Evolutionary conservation across 2,797 vertebrate species (phyloP), one percentile per base, ranked within the genome.

Genomic region (Euthynnus affinis): DNA sequence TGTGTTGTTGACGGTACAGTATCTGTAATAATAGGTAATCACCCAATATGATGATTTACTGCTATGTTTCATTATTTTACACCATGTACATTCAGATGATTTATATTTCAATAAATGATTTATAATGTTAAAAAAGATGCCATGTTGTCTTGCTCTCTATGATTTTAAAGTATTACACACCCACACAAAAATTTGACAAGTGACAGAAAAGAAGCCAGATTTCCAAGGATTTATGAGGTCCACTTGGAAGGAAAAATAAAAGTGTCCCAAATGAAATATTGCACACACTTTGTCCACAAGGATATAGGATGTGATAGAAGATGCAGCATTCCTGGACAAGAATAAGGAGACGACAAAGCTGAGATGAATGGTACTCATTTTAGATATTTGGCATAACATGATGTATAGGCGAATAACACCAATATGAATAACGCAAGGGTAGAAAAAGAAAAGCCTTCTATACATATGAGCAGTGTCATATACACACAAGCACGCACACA

Each of bases 61-160:
- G 87, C 85, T 80, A 79, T 88, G 88, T 92, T 87, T 89, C 89
- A 88, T 83, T 95, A 93, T 88, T 92, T 94, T 95, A 92, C 92
- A 88, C 89, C 86, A 88, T 98, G 97, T 97, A 97, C 96, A 98
- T 98, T 95, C 95, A 98, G 96, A 98, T 96, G 96, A 97, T 96
- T 94, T 98, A 97, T 98, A 98, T 98, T 98, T 97, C 97, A 99
- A 98, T 98, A 98, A 98, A 96, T 96, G 96, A 94, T 96, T 96
- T 96, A 96, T 96, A 96, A 93, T 85, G 89, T 93, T 63, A 78
- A 84, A n/a, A 48, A 78, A 22, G 27, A 22, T 4, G 0, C 2
- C 1, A 3, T 27, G 40, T 22, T 7, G 34, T 22, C 7, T 56
- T 42, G 0, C 8, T 82, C 7, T 18, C 6, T 48, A 0, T 52